These are phyloP conservation scores for Gryon sp. DNA, from an alignment of 1,140 invertebrate genomes.

Conservation along the genomic window DNA sequence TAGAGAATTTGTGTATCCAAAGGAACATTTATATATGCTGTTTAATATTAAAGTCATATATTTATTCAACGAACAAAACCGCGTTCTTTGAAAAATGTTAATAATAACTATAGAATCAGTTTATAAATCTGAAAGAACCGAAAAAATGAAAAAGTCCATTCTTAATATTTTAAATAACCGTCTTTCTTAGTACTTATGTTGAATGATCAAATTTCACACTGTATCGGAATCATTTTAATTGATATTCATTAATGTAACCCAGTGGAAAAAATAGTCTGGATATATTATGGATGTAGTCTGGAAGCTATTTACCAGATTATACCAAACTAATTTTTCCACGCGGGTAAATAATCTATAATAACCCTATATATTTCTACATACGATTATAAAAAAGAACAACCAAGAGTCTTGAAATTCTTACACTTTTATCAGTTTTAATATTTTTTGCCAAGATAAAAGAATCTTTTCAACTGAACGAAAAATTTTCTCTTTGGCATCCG, in stretches of 20 bases:
- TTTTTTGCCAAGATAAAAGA: background rate
- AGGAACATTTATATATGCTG: background rate
- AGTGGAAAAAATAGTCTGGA: too few relatives aligned
- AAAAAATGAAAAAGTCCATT: too few relatives aligned
- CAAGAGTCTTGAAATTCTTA: constrained; percentile 9
- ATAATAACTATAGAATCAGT: background rate
- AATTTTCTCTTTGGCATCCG: constrained; percentile 40
- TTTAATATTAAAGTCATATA: background rate
- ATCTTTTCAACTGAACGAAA: constrained; percentile 15
- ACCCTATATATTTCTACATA: constrained; percentile 2
- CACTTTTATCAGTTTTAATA: background rate
- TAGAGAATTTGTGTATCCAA: constrained; percentile 28
- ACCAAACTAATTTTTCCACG: too few relatives aligned
- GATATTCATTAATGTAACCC: background rate
- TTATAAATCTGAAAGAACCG: too few relatives aligned
- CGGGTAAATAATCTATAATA: constrained; percentile 7
- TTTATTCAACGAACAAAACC: constrained; percentile 2
- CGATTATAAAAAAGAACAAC: constrained; percentile 28
- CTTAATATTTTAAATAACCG: too few relatives aligned
- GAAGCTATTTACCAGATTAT: too few relatives aligned
- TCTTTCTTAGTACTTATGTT: too few relatives aligned
- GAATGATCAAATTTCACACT: constrained; percentile 4
- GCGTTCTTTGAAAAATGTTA: background rate
- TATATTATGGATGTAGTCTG: too few relatives aligned
- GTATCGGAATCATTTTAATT: background rate